phyloP scores from a whole-genome alignment of 2,797 vertebrate genomes.

The Pseudocheirus occidentalis region DNA sequence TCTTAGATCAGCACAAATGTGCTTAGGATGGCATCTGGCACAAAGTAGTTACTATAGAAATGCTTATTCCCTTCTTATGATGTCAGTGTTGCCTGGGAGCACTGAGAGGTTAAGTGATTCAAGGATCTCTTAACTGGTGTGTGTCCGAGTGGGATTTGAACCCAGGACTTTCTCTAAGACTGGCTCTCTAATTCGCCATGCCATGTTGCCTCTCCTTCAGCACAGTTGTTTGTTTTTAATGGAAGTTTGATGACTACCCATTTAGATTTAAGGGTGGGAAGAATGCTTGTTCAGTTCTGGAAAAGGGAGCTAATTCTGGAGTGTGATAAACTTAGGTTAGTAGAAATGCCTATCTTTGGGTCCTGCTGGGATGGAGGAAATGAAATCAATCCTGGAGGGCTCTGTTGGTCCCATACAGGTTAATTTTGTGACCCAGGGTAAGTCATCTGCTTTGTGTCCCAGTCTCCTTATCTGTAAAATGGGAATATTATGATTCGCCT shows the following conservation, averaged over 20 bases:
- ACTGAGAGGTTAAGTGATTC: background rate
- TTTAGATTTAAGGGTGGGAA: background rate
- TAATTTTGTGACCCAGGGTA: background rate
- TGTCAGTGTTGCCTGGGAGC: background rate
- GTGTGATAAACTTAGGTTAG: background rate
- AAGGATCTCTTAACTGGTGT: background rate
- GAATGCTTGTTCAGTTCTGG: background rate
- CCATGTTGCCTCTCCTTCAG: background rate
- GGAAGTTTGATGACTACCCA: accelerated
- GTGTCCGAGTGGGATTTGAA: background rate
- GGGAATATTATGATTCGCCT: background rate
- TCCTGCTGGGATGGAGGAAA: background rate
- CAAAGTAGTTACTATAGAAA: background rate
- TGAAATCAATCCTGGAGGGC: accelerated
- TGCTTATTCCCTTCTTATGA: background rate
- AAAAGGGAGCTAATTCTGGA: background rate
- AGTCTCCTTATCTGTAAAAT: background rate
- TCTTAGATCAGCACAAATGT: background rate
- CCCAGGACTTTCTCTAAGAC: background rate
- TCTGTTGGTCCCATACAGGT: background rate
- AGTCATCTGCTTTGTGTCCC: background rate
- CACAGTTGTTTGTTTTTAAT: too few relatives aligned
- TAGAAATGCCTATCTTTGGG: background rate
- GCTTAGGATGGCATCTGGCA: background rate
- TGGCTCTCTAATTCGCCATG: background rate